Evolutionary conservation across 2,113 vertebrate genomes (phyloP).

Genomic region (Varanus komodoensis): DNA sequence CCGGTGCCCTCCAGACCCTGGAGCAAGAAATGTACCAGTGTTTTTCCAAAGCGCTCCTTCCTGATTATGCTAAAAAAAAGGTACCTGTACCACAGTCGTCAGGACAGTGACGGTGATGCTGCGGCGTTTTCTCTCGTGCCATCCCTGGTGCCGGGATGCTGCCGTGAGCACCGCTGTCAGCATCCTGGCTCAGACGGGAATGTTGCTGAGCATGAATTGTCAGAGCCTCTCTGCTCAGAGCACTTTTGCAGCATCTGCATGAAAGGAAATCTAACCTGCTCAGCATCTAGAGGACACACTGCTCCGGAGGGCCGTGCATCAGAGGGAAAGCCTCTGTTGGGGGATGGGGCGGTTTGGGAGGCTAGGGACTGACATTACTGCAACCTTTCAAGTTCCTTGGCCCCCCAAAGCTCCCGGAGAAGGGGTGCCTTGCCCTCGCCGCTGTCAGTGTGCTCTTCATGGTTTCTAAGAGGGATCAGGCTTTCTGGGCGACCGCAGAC

Average conservation of each 20-base stretch:
- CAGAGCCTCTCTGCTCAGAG: slow-evolving; percentile 19
- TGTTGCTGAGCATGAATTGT: not conserved
- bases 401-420: not conserved
- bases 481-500: not conserved
- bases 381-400: not conserved
- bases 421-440: not conserved
- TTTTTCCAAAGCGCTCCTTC: not conserved
- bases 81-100: not conserved
- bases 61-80: not conserved
- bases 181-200: not conserved
- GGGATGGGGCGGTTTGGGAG: not conserved
- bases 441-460: not conserved
- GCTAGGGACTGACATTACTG: not conserved
- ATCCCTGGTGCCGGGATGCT: not conserved
- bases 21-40: no score
- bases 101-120: no score
- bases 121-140: not conserved
- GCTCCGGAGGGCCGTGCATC: fast-evolving
- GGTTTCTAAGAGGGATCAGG: not conserved
- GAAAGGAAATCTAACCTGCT: not conserved
- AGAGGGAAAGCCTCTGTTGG: no score
- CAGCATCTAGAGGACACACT: not conserved
- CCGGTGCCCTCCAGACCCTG: no score
- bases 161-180: not conserved
- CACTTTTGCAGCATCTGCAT: fast-evolving